Base-by-base conservation (phyloP, 2,888 invertebrate genomes). In the Drosophila pseudotalamancana region DNA sequence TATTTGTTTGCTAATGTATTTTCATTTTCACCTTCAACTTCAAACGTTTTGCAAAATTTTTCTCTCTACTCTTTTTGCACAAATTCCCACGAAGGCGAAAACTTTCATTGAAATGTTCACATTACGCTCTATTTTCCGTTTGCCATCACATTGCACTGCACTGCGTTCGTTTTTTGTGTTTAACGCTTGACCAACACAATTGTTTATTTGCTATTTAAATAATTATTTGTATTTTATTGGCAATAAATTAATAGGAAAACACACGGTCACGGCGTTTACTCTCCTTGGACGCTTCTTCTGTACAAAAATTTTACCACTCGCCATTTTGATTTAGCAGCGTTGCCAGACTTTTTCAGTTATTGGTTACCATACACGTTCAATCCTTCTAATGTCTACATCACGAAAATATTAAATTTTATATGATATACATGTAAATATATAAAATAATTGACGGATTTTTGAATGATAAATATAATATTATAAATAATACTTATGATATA, bases 211-310 rank as follows among this genome's bases (percentile, higher is more conserved):
- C 45, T 65, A 59, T 57, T 68, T 50, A 61, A 54, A 54, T 59
- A 40, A 64, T 55, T 71, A 69, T 66, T 68, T 77, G 63, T 68
- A 77, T 72, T 74, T 86, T 77, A 77, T 67, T 73, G 67, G 59
- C 64, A 64, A 68, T 73, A 67, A 77, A 65, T 65, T 60, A 43
- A 16, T 61, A 60, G 51, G 56, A 74, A 84, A 86, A 83, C 73
- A 79, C 87, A 82, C 82, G 72, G 77, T 55, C 79, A 86, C 78
- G 70, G 72, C 80, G 77, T 77, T 88, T 84, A 56, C 84, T 84
- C 81, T 84, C 70, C 76, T 83, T 88, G 73, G 88, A 88, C 89
- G 89, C 89, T 88, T 84, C 82, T 81, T 83, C 87, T 87, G 86
- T 87, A 87, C 85, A 88, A 86, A 88, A 88, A 86, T 87, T 89